Percentiles rank a stretch among this genome's conserved stretches.
Conservation (phyloP, 2,797 vertebrate genomes). For the Rhyacichthys aspro region DNA sequence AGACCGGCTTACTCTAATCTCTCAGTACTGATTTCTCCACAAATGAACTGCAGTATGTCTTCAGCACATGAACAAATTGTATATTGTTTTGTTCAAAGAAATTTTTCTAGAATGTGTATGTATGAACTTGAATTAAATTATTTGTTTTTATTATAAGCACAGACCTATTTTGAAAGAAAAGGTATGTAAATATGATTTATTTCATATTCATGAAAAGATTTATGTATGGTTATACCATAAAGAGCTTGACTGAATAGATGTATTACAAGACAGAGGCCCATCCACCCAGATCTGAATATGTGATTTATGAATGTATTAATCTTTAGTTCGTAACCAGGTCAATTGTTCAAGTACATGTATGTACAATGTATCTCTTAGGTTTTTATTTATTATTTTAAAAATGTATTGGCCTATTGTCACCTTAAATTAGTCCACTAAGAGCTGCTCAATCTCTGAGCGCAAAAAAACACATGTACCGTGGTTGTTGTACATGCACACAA, state of each 20-base stretch:
- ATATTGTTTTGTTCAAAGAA: constrained; percentile 71
- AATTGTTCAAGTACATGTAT: constrained; percentile 60
- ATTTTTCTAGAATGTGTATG: constrained; percentile 79
- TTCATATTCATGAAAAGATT: constrained; percentile 73
- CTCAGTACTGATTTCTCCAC: constrained; percentile 62
- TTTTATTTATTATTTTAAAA: constrained; percentile 34
- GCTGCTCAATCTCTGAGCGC: constrained; percentile 54
- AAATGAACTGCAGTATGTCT: constrained; percentile 78
- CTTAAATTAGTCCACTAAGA: constrained; percentile 29
- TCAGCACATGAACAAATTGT: constrained; percentile 79
- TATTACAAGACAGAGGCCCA: constrained; percentile 58
- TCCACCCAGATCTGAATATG: constrained; percentile 70
- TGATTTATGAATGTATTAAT: constrained; percentile 82
- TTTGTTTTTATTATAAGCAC: constrained; percentile 81
- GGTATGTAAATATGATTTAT: constrained; percentile 80
- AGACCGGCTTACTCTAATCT: constrained; percentile 59
- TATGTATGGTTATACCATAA: constrained; percentile 65
- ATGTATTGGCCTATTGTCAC: constrained; percentile 39
- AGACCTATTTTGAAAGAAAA: constrained; percentile 77
- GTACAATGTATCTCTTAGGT: constrained; percentile 39
- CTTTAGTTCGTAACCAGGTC: constrained; percentile 53
- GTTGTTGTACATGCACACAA: constrained; percentile 24
- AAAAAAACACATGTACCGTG: constrained; percentile 48
- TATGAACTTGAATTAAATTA: constrained; percentile 88
- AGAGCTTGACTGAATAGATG: constrained; percentile 63